Percentiles rank a stretch among this genome's conserved stretches.
These are phyloP conservation scores for Morinoia aosen DNA, from an alignment of 2,888 invertebrate genomes.

Conservation along the genomic window DNA sequence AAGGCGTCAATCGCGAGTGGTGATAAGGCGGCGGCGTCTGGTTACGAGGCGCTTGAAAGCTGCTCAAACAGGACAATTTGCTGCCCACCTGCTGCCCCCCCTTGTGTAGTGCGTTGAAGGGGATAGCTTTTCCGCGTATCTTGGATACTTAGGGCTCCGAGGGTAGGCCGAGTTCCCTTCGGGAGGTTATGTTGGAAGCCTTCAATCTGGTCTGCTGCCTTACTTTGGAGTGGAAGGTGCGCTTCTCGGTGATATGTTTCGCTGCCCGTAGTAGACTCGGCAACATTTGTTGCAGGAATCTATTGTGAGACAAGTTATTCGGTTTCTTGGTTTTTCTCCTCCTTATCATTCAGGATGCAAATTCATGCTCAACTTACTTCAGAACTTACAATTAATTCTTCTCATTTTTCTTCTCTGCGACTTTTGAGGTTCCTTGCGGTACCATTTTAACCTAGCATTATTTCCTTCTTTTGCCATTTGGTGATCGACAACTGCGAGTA, in stretches of 20 bases:
- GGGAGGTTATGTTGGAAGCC: not conserved
- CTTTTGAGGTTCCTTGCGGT: no score
- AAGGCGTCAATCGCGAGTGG: not conserved
- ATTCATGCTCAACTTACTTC: no score
- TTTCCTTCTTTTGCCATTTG: no score
- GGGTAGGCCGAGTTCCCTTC: not conserved
- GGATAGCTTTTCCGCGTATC: not conserved
- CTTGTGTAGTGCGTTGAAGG: not conserved
- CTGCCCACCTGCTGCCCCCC: not conserved
- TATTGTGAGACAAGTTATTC: no score
- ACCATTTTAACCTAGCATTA: no score
- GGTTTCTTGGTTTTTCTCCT: no score
- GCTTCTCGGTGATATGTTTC: not conserved
- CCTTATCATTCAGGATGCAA: no score
- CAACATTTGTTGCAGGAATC: no score
- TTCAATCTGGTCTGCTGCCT: not conserved
- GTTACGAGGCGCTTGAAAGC: slow-evolving; percentile 2
- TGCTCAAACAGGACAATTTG: not conserved
- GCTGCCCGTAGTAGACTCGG: not conserved
- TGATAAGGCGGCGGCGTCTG: not conserved
- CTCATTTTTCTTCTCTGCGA: no score
- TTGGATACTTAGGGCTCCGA: not conserved
- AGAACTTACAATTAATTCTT: no score
- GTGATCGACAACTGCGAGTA: no score
- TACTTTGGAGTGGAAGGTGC: no score